Evolutionary conservation across 2,113 vertebrate species (phyloP).

Genomic region (Typhlomys cinereus): DNA sequence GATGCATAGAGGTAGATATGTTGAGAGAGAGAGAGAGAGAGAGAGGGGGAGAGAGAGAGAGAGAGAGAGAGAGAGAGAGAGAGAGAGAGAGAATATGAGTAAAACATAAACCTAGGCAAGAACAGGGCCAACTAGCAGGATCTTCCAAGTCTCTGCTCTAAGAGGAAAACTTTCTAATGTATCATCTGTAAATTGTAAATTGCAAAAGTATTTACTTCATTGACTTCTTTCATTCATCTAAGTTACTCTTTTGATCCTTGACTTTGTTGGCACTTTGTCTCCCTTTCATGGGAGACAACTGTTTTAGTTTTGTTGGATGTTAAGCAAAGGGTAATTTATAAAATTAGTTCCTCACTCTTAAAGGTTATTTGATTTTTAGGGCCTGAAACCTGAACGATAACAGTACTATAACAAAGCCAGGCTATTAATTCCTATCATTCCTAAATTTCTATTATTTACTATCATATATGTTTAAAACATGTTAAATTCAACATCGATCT

Average conservation of each 20-base stretch:
- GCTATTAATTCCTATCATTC: too few relatives aligned
- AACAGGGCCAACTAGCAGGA: neutral
- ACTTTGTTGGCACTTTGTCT: neutral
- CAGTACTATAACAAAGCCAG: too few relatives aligned
- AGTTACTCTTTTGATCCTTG: neutral
- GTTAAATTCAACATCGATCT: neutral
- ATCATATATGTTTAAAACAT: neutral
- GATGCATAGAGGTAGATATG: too few relatives aligned
- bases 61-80: neutral
- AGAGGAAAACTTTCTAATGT: neutral
- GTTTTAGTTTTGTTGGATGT: neutral
- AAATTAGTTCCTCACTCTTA: neutral
- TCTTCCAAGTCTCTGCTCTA: accelerated
- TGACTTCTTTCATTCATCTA: neutral
- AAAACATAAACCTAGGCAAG: neutral
- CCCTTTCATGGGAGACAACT: neutral
- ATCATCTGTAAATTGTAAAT: neutral
- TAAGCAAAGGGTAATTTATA: neutral
- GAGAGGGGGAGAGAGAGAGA: neutral
- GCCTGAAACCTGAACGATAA: too few relatives aligned
- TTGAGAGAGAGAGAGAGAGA: neutral
- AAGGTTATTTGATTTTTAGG: neutral
- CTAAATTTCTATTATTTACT: neutral
- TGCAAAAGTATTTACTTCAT: too few relatives aligned
- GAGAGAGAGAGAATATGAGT: neutral